phyloP scores from a whole-genome alignment of 1,140 invertebrate species.

The Rhyzopertha dominica region DNA sequence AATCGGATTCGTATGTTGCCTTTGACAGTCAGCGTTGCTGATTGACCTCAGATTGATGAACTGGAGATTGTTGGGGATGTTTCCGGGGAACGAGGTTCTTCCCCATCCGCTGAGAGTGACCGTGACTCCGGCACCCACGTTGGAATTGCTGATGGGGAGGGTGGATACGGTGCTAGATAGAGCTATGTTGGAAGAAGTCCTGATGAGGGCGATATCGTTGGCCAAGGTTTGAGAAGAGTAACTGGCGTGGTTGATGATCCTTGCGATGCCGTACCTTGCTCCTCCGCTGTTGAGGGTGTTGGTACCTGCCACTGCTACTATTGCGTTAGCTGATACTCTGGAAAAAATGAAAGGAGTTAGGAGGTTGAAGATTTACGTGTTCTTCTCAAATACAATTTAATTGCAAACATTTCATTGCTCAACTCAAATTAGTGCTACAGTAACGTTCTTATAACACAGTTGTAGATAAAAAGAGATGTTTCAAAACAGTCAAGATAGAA shows the following conservation, averaged over 20 bases:
- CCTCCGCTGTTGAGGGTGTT: slow-evolving; percentile 44
- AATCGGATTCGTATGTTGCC: slow-evolving; percentile 9
- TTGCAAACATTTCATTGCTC: no score
- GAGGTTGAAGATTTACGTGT: no score
- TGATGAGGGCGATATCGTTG: slow-evolving; percentile 18
- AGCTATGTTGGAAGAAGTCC: neutral
- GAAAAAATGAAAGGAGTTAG: no score
- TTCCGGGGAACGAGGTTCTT: slow-evolving; percentile 31
- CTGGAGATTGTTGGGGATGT: slow-evolving; percentile 37
- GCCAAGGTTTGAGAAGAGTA: slow-evolving; percentile 26
- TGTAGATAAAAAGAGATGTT: no score
- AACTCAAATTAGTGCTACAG: no score
- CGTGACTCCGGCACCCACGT: slow-evolving; percentile 41
- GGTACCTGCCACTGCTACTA: slow-evolving; percentile 47
- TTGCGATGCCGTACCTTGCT: slow-evolving; percentile 35
- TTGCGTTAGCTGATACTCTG: no score
- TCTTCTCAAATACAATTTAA: no score
- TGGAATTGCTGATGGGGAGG: slow-evolving; percentile 1
- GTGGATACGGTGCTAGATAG: no score
- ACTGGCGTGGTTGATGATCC: slow-evolving; percentile 43
- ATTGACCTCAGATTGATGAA: slow-evolving; percentile 1
- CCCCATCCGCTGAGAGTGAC: slow-evolving; percentile 51
- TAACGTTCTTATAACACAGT: no score
- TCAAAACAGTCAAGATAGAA: no score
- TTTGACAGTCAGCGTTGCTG: no score